phyloP scores from a whole-genome alignment of 1,140 invertebrate genomes.

The Aradophagus sp. region DNA sequence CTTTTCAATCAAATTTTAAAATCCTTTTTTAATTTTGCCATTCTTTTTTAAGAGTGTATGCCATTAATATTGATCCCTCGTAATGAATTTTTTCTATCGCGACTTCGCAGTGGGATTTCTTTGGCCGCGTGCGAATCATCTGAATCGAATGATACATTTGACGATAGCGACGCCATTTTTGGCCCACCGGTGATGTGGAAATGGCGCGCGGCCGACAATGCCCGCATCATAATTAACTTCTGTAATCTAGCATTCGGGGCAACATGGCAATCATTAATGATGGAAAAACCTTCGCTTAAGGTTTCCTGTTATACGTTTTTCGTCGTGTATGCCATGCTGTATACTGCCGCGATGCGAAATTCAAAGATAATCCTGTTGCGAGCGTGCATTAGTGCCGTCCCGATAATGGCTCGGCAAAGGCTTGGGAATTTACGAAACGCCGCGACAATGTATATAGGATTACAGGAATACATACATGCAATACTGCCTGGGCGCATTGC shows the following conservation, averaged over 20 bases:
- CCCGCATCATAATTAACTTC: constrained; percentile 30
- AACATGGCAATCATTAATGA: constrained; percentile 34
- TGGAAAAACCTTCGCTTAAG: constrained; percentile 44
- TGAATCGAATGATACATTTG: too few relatives aligned
- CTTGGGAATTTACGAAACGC: constrained; percentile 62
- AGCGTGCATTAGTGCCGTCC: constrained; percentile 61
- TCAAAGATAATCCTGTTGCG: constrained; percentile 64
- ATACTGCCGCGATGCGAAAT: constrained; percentile 55
- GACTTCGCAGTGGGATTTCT: too few relatives aligned
- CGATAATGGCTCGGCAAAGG: constrained; percentile 63
- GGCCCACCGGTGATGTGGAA: too few relatives aligned
- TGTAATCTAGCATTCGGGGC: constrained; percentile 12
- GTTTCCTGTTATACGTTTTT: constrained; percentile 56
- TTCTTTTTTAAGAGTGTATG: too few relatives aligned
- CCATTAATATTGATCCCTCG: too few relatives aligned
- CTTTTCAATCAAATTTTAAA: too few relatives aligned
- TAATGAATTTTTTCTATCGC: too few relatives aligned
- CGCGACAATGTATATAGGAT: constrained; percentile 58
- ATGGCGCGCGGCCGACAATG: too few relatives aligned
- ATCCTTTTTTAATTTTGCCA: too few relatives aligned
- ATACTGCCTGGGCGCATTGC: constrained; percentile 38
- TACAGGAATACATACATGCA: constrained; percentile 50
- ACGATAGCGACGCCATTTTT: too few relatives aligned
- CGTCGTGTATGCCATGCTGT: constrained; percentile 33
- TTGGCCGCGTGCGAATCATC: too few relatives aligned